These are phyloP conservation scores for Drosophila miranda DNA, from an alignment of 1,140 invertebrate species.

Conservation along the genomic window DNA sequence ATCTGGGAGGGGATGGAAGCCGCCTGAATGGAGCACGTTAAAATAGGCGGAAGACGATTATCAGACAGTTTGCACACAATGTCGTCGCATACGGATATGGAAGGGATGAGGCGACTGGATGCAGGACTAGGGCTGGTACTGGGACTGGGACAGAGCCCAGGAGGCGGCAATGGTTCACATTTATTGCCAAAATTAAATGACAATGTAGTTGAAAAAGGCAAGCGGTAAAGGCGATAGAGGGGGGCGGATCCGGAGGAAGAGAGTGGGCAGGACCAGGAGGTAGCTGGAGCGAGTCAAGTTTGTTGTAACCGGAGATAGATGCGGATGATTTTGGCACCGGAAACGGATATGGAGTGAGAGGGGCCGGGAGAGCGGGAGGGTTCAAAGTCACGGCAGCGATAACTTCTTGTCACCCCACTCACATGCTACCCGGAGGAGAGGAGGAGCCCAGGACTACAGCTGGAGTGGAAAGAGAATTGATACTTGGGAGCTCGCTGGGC, in stretches of 20 bases:
- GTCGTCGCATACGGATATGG: slow-evolving; percentile 34
- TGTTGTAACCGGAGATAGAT: slow-evolving; percentile 64
- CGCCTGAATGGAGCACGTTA: slow-evolving; percentile 47
- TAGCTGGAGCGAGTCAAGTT: slow-evolving; percentile 27
- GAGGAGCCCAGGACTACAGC: background rate
- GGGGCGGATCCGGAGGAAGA: background rate
- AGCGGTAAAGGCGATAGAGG: background rate
- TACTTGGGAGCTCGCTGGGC: too few species aligned
- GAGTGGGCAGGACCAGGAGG: background rate
- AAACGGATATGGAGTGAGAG: slow-evolving; percentile 3
- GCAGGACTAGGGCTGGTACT: background rate
- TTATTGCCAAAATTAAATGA: slow-evolving; percentile 81
- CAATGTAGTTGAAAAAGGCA: slow-evolving; percentile 69
- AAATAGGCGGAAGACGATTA: slow-evolving; percentile 81
- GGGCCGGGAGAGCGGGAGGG: background rate
- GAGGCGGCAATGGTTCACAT: slow-evolving; percentile 50
- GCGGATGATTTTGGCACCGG: slow-evolving; percentile 38
- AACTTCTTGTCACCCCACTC: slow-evolving; percentile 34
- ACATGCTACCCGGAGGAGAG: slow-evolving; percentile 4
- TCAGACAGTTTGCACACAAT: slow-evolving; percentile 81
- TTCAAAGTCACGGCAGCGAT: slow-evolving; percentile 12
- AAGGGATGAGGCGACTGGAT: background rate
- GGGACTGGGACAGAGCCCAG: background rate
- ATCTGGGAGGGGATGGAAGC: background rate
- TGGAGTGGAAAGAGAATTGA: too few species aligned